Conservation (phyloP, 2,797 vertebrate genomes). For the Chanos chanos region DNA sequence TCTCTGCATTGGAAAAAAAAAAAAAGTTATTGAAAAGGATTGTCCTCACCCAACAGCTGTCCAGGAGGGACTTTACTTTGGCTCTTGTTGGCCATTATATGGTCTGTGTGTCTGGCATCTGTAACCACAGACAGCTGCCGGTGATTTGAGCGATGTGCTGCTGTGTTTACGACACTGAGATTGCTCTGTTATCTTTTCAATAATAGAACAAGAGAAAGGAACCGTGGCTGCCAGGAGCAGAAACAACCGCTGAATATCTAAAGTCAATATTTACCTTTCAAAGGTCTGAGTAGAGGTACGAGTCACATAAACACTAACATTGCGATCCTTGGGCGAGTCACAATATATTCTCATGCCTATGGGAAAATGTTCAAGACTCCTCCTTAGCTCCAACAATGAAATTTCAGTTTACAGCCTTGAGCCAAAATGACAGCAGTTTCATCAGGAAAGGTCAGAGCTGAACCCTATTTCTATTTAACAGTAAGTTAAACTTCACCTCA, state of each 20-base stretch:
- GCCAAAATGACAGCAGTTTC: no score
- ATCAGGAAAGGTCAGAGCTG: neutral
- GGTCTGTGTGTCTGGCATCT: neutral
- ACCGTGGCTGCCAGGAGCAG: conserved; percentile 13
- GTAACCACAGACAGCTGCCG: neutral
- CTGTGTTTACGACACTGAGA: conserved; percentile 10
- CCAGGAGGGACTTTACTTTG: no score
- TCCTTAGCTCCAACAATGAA: no score
- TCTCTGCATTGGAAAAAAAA: no score
- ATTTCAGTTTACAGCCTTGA: no score
- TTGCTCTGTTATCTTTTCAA: conserved; percentile 27
- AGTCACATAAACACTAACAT: conserved; percentile 1
- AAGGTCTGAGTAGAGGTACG: conserved; percentile 12
- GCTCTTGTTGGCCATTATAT: no score
- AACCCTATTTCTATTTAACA: conserved; percentile 9
- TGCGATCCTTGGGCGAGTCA: no score
- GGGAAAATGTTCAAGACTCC: no score
- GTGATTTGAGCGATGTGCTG: neutral
- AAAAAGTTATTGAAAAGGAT: no score
- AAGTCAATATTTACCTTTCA: conserved; percentile 55
- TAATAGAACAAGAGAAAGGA: conserved; percentile 24
- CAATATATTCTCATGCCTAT: no score
- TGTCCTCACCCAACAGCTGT: no score
- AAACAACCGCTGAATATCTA: conserved; percentile 34
- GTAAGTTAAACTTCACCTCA: conserved; percentile 13